These are phyloP conservation scores for Blastobasis lacticolella DNA, from an alignment of 2,888 invertebrate species.

Conservation along the genomic window DNA sequence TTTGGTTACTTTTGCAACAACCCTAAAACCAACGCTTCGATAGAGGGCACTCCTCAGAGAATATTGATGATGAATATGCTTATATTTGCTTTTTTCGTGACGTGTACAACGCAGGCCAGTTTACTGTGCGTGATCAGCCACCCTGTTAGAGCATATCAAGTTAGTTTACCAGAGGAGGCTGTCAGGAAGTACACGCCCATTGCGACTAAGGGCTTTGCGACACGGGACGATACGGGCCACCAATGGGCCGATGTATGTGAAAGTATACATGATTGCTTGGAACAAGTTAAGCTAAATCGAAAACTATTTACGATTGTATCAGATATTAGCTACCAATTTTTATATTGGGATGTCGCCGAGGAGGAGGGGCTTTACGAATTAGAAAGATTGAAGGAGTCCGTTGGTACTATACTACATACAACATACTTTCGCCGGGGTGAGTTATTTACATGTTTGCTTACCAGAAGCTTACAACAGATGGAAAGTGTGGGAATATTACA, in stretches of 20 bases:
- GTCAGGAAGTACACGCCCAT: constrained; percentile 7
- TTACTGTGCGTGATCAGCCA: constrained; percentile 24
- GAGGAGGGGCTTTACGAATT: constrained; percentile 16
- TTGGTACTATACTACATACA: constrained; percentile 16
- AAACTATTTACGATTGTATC: constrained; percentile 22
- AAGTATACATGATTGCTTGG: constrained; percentile 21
- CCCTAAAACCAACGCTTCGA: constrained; percentile 10
- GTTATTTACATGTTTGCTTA: no score
- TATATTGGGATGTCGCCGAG: constrained; percentile 20
- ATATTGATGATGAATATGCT: constrained; percentile 23
- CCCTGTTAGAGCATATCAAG: constrained; percentile 23
- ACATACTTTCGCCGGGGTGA: constrained; percentile 28
- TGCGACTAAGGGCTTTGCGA: neutral
- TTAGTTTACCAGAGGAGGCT: constrained; percentile 15
- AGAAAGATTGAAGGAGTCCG: constrained; percentile 20
- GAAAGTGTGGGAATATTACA: no score
- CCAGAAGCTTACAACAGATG: no score
- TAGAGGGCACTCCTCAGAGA: constrained; percentile 17
- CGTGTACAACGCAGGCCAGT: constrained; percentile 25
- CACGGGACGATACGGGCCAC: neutral
- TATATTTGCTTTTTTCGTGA: constrained; percentile 23
- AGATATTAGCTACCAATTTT: constrained; percentile 12
- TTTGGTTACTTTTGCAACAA: constrained; percentile 32
- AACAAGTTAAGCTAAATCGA: constrained; percentile 11
- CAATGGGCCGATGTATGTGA: constrained; percentile 13